Conservation (phyloP, 2,113 vertebrate genomes). For the Origma solitaria region DNA sequence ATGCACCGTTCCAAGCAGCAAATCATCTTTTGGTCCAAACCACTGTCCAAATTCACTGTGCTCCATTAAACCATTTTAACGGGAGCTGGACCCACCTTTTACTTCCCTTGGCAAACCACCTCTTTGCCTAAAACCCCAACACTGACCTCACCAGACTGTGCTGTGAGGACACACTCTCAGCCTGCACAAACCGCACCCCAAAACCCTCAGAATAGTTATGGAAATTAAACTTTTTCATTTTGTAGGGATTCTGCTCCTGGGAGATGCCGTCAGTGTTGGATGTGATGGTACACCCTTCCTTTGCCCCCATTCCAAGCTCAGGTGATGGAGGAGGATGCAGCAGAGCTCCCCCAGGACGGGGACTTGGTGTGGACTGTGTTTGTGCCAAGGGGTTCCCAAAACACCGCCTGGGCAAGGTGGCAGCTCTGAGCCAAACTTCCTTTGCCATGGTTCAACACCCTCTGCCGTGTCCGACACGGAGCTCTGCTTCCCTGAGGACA, state of each 20-base stretch:
- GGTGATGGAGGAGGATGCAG: neutral
- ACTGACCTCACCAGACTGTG: neutral
- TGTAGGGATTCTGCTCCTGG: neutral
- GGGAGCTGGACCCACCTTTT: neutral
- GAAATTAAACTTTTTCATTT: neutral
- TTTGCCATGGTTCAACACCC: neutral
- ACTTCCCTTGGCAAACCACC: neutral
- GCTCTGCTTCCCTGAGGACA: neutral
- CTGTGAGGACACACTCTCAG: neutral
- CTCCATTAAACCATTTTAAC: neutral
- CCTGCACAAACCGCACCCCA: neutral
- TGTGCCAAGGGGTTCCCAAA: neutral
- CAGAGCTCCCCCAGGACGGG: fast-evolving
- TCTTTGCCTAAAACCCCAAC: neutral
- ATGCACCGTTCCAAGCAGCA: neutral
- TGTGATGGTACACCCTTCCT: neutral
- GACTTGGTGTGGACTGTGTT: neutral
- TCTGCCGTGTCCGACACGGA: fast-evolving
- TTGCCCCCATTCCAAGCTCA: neutral
- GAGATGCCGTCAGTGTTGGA: neutral
- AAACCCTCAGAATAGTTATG: neutral
- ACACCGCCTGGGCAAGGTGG: fast-evolving
- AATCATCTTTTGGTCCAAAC: neutral
- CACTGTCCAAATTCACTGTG: neutral
- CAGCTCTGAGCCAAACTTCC: neutral